Evolutionary conservation across 2,888 invertebrate species (phyloP).

Genomic region (Ornithoptera priamus): DNA sequence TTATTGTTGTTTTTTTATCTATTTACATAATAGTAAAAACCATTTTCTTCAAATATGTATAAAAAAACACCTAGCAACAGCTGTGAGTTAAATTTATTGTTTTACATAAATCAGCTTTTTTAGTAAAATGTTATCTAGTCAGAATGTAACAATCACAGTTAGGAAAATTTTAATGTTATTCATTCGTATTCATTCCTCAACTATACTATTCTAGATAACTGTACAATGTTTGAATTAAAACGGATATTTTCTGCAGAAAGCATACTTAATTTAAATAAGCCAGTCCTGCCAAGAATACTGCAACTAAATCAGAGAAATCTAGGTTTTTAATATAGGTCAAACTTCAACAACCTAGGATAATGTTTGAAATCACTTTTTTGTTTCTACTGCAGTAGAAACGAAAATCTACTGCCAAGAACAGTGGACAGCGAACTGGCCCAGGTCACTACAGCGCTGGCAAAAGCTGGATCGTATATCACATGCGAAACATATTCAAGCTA

Average conservation of each 20-base stretch:
- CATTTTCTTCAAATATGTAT: too few relatives aligned
- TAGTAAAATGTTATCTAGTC: too few relatives aligned
- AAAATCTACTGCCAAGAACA: constrained; percentile 53
- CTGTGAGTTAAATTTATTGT: too few relatives aligned
- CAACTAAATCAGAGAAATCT: constrained; percentile 41
- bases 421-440: constrained; percentile 44
- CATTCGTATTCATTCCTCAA: not conserved
- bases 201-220: not conserved
- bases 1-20: too few relatives aligned
- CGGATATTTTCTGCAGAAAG: not conserved
- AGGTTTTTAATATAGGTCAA: constrained; percentile 52
- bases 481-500: constrained; percentile 35
- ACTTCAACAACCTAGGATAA: constrained; percentile 37
- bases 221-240: not conserved
- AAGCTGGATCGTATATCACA: constrained; percentile 49
- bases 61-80: too few relatives aligned
- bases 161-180: not conserved
- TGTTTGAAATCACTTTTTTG: constrained; percentile 39
- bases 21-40: too few relatives aligned
- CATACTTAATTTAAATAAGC: not conserved
- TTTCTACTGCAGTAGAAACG: constrained; percentile 41
- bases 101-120: too few relatives aligned
- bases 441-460: constrained; percentile 48
- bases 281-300: constrained; percentile 23
- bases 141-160: too few relatives aligned